phyloP scores from a whole-genome alignment of 2,113 vertebrate species.

The Nannospalax galili region DNA sequence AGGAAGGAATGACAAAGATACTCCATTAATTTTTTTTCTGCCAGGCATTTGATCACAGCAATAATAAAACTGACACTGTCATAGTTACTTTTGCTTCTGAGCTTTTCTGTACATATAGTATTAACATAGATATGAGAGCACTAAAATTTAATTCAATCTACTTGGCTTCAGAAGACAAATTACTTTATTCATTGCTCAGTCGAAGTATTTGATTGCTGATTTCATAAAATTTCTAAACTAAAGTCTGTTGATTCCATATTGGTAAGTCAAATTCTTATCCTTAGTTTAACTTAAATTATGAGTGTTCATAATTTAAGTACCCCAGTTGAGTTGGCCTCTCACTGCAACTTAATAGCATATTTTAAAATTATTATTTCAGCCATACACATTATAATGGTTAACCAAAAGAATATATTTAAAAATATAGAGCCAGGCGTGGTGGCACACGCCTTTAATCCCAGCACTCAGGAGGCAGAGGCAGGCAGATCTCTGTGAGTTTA shows the following conservation, averaged over 20 bases:
- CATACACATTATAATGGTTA: background rate
- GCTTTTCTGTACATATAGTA: background rate
- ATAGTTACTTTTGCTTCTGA: background rate
- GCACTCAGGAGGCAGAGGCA: no score
- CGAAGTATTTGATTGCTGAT: background rate
- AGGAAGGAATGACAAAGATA: background rate
- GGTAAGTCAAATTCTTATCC: background rate
- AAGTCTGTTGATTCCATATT: background rate
- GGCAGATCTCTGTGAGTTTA: no score
- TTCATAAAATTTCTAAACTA: background rate
- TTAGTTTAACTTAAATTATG: conserved; percentile 21
- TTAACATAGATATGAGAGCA: background rate
- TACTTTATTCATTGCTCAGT: conserved; percentile 7
- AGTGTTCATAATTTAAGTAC: background rate
- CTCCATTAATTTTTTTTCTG: background rate
- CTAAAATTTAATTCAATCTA: background rate
- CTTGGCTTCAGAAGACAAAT: conserved; percentile 29
- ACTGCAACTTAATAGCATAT: background rate
- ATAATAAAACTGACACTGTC: background rate
- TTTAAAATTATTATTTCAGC: background rate
- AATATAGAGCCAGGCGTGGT: no score
- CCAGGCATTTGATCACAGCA: no score
- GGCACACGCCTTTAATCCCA: no score
- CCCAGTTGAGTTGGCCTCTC: background rate
- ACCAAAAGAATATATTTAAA: background rate